Base-by-base conservation (phyloP, 1,140 invertebrate species). In the Anastrepha ludens region DNA sequence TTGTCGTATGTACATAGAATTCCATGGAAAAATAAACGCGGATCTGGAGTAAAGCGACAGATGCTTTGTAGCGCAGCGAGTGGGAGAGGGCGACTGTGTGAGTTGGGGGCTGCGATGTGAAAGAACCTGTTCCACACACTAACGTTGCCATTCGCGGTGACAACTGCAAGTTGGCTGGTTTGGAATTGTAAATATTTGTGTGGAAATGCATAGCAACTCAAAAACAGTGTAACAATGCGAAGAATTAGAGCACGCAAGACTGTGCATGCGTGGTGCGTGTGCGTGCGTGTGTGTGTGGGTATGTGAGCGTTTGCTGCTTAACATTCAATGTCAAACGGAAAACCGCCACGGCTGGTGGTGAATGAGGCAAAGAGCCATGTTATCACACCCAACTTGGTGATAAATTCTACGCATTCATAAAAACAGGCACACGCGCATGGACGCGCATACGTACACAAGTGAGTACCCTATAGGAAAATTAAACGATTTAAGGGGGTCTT, bases 321-420 rank as follows among this genome's bases (percentile, higher is more conserved):
- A 74, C 39, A 74, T 29, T 74, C 67, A 74, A 74, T 74, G 67
- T 47, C 67, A 74, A 41, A 74, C 15, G 11, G 67, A 44, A 44
- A n/a, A 47, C 67, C 67, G 17, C 62, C 39, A 74, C 29, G 29
- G 64, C 64, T 9, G 59, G 8, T 62, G 59, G 59, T 13, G 11
- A n/a, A 15, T 62, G 9, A 20, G 4, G 20, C 20, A 65, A 65
- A 62, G 9, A 65, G 41, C 3, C 39, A 47, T 74, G 67, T 44
- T 74, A 74, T 74, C 67, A 17, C 41, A 15, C 67, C 41, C 41
- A 74, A 74, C 29, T 74, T 74, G 67, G 67, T 74, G 67, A 74
- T 74, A 74, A 74, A 74, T 74, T 74, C 44, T 74, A 74, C 67
- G 67, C 67, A 74, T 67, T 67, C 3, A 41, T 11, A 44, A 47